A percentile compares a stretch with the other conserved stretches of the same genome.
phyloP scores from a whole-genome alignment of 2,113 vertebrate genomes.

The Amazona guildingii region DNA sequence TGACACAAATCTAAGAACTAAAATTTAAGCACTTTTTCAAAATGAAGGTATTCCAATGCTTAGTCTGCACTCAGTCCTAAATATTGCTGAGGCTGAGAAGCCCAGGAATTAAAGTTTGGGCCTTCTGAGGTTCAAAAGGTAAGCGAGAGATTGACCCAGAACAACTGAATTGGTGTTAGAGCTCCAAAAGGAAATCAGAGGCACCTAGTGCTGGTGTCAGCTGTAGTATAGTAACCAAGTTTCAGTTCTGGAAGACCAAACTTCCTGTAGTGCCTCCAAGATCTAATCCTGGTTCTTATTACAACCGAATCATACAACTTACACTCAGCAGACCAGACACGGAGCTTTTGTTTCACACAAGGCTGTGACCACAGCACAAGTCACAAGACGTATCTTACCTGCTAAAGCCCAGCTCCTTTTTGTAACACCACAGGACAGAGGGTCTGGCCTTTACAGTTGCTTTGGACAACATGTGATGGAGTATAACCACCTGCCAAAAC shows the following conservation, averaged over 20 bases:
- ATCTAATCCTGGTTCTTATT: neutral
- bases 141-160: neutral
- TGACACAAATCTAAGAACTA: neutral
- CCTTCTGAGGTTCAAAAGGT: neutral
- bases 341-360: neutral
- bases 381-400: slow-evolving; percentile 71
- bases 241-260: neutral
- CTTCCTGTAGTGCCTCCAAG: neutral
- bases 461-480: slow-evolving; percentile 99
- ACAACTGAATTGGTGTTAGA: neutral
- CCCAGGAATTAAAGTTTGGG: neutral
- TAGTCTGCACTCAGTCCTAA: neutral
- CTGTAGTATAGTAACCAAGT: rapidly evolving
- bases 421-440: slow-evolving; percentile 97
- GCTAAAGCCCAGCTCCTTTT: slow-evolving; percentile 96
- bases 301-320: rapidly evolving
- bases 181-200: neutral
- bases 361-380: rapidly evolving
- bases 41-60: neutral
- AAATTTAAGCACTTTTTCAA: neutral
- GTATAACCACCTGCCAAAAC: slow-evolving; percentile 89
- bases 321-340: rapidly evolving
- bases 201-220: rapidly evolving
- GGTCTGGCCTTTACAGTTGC: slow-evolving; percentile 90
- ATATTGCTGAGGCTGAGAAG: neutral